Evolutionary conservation across 2,113 vertebrate genomes (phyloP), one percentile per base, ranked within the genome.

Genomic region (Trogon surrucura): DNA sequence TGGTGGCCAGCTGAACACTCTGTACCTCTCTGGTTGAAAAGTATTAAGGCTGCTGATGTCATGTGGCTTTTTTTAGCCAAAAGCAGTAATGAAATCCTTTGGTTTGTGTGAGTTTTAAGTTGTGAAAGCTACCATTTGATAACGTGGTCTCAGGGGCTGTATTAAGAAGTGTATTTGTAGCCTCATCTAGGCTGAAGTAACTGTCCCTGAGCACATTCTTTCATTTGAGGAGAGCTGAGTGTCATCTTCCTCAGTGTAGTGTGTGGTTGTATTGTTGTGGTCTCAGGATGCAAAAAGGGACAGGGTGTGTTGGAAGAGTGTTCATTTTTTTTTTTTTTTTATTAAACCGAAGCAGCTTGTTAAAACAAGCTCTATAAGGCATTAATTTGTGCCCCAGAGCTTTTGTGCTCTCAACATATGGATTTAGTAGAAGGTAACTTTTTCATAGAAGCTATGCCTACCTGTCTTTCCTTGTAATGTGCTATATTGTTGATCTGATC

Each of bases 401-500:
- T 94, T 95, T 72, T 44, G 1, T 17, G 5, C 67, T 70, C 23
- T 47, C 21, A 17, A 67, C 27, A 11, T 5, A 16, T 5, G 5
- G 23, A 19, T 70, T 61, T 51, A 80, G 8, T 27, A 34, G 67
- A 10, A 48, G 36, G 5, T 34, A 0, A 60, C 75, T 83, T 53
- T n/a, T 80, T 32, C 2, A 0, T 0, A 15, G 34, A 29, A 70
- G 1, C 20, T 1, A 3, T 58, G 32, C 22, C 32, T 36, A 0
- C 47, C 4, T 80, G 45, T 64, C 44, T 38, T 34, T 13, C 14
- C 25, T 48, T 22, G 29, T 92, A 45, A 79, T 8, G 2, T 45
- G 53, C 27, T 26, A 11, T 5, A 38, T 19, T 32, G 73, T 51
- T 91, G 36, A 19, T 98, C 86, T 97, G 93, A 74, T 98, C 67